Evolutionary conservation across 2,113 vertebrate genomes (phyloP), one percentile per base, ranked within the genome.

Genomic region (Syngnathoides biaculeatus): DNA sequence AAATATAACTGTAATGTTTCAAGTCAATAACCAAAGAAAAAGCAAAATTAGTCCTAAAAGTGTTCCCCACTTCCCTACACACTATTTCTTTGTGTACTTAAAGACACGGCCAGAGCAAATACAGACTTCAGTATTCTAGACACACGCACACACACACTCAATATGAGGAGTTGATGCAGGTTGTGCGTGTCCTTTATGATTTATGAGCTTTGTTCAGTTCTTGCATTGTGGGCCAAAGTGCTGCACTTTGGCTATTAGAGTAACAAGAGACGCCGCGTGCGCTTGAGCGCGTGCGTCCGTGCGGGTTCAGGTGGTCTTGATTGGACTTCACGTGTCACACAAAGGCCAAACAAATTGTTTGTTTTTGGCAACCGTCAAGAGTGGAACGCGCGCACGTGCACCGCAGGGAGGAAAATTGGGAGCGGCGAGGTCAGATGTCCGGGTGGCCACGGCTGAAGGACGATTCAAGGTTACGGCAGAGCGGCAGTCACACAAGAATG

Each of bases 111-210:
- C 20, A 40, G 38, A 14, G 58, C 9, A 22, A 43, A 42, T 43
- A 26, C 9, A 17, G n/a, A 24, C n/a, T 20, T 42, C 58, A 24
- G 47, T 52, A 63, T 47, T 55, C 38, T 40, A 65, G 27, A 50
- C 62, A 50, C 62, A 65, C 53, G 47, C 61, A 45, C 17, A 45
- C 17, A 20, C 19, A 69, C 1, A 50, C 90, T 90, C 89, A 90
- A 89, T 90, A 89, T 79, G 68, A 73, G 79, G 81, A 81, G 75
- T 38, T 20, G 22, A 4, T 55, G 78, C 80, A 86, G 83, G 84
- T 86, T 83, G 80, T 75, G 48, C n/a, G 48, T 10, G 20, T 52
- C 22, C n/a, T 52, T 69, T 73, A 86, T 92, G 92, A 92, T 93
- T 91, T 91, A 91, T 84, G 87, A 80, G 78, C 55, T 19, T 78